A percentile compares a stretch with the other conserved stretches of the same genome.
Evolutionary conservation across 2,888 invertebrate genomes (phyloP).

Genomic region (Digitonthophagus gazella): DNA sequence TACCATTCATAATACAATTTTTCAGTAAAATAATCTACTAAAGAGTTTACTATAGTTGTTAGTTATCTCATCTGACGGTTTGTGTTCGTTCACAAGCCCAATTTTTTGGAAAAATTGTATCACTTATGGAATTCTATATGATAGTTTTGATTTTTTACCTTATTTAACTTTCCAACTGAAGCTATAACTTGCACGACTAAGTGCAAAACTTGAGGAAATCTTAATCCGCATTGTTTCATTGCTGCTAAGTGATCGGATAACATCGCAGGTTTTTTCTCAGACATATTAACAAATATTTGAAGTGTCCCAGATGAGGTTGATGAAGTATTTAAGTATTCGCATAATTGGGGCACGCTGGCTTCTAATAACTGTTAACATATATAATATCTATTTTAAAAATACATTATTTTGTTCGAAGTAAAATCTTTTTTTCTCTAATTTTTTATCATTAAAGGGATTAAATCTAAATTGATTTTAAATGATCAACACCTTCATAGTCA

Average conservation of each 20-base stretch:
- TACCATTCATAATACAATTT: too few species aligned
- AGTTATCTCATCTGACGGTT: too few species aligned
- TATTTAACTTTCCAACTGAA: slow-evolving; percentile 68
- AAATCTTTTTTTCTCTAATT: too few species aligned
- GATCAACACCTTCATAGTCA: too few species aligned
- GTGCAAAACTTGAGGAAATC: slow-evolving; percentile 63
- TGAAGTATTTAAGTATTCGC: slow-evolving; percentile 68
- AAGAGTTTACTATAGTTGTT: too few species aligned
- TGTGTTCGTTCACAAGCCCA: too few species aligned
- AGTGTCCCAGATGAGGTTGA: slow-evolving; percentile 64
- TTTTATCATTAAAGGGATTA: too few species aligned
- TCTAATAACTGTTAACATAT: slow-evolving; percentile 63
- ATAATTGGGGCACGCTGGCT: slow-evolving; percentile 77
- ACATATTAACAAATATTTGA: slow-evolving; percentile 73
- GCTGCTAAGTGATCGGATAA: slow-evolving; percentile 70
- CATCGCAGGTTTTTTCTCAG: slow-evolving; percentile 66
- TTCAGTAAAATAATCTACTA: too few species aligned
- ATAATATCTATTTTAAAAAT: slow-evolving; percentile 17
- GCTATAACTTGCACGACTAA: slow-evolving; percentile 70
- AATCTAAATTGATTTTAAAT: too few species aligned
- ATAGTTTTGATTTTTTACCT: too few species aligned
- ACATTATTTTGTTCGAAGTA: slow-evolving; percentile 16
- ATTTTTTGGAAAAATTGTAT: too few species aligned
- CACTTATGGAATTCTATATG: too few species aligned
- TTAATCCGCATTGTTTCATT: slow-evolving; percentile 67